phyloP scores from a whole-genome alignment of 23 tunicate genomes.

The Styela clava region DNA sequence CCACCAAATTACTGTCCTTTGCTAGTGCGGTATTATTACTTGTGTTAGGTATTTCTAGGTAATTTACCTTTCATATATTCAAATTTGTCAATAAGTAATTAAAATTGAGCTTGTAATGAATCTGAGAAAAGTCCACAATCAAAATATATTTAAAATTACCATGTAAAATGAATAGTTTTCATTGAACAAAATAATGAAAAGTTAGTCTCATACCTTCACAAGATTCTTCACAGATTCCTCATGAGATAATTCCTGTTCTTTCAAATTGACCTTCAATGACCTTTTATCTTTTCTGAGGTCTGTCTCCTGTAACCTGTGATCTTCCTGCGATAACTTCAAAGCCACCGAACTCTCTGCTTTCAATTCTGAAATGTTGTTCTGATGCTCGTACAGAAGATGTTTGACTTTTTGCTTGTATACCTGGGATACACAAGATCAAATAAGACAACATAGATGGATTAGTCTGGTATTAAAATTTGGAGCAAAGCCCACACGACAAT shows the following conservation, averaged over 20 bases:
- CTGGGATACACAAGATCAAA: slow-evolving; percentile 10
- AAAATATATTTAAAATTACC: no score
- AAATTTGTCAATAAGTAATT: no score
- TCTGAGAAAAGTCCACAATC: no score
- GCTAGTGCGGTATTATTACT: no score
- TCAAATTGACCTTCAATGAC: slow-evolving; percentile 61
- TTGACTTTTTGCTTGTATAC: slow-evolving; percentile 99
- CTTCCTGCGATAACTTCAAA: slow-evolving; percentile 84
- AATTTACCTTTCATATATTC: no score
- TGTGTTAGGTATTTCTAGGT: no score
- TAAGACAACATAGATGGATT: background rate
- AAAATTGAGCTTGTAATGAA: no score
- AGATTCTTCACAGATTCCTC: slow-evolving; percentile 91
- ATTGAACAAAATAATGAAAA: no score
- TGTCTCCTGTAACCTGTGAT: slow-evolving; percentile 69
- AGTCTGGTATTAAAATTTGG: background rate
- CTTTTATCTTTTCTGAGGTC: slow-evolving; percentile 92
- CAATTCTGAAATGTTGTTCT: slow-evolving; percentile 91
- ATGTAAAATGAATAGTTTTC: no score
- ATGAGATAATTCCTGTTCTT: slow-evolving; percentile 91
- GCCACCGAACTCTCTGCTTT: slow-evolving; percentile 87
- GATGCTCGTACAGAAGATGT: slow-evolving; percentile 97
- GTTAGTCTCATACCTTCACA: slow-evolving; percentile 60
- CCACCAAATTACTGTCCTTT: no score
- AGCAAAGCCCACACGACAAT: no score